Conservation (phyloP, 2,797 vertebrate genomes). For the Etheostoma perlongum region DNA sequence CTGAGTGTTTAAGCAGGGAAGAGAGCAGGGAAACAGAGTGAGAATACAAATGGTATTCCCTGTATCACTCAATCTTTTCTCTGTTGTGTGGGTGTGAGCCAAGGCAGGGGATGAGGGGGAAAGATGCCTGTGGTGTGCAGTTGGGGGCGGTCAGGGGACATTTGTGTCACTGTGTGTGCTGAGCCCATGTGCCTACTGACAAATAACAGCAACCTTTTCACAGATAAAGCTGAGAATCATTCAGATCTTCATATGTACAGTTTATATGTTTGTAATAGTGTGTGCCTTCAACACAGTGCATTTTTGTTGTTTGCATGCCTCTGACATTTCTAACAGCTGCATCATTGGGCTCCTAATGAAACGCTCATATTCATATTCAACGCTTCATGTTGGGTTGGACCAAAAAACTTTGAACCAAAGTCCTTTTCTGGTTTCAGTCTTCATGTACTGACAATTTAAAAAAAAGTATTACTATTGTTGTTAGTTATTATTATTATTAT, state of each 20-base stretch:
- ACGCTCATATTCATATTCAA: not conserved
- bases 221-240: conserved; percentile 10
- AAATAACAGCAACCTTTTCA: conserved; percentile 29
- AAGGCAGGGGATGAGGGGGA: not conserved
- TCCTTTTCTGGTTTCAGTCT: not conserved
- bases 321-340: not conserved
- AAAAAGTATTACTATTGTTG: too few relatives aligned
- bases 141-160: conserved; percentile 27
- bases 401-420: not conserved
- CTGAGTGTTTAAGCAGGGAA: conserved; percentile 61
- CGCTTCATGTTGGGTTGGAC: not conserved
- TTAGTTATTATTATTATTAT: too few relatives aligned
- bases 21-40: conserved; percentile 50
- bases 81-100: conserved; percentile 52
- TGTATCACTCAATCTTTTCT: conserved; percentile 35
- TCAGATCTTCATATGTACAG: conserved; percentile 4
- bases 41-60: conserved; percentile 58
- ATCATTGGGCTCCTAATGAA: not conserved
- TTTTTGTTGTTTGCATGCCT: not conserved
- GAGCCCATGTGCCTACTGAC: conserved; percentile 6
- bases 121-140: conserved; percentile 29
- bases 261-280: not conserved
- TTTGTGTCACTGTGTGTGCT: conserved; percentile 36
- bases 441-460: not conserved
- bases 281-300: not conserved